Percentiles rank a stretch among this genome's conserved stretches.
These are phyloP conservation scores for Drosophila littoralis DNA, from an alignment of 1,140 invertebrate genomes.

Conservation along the genomic window DNA sequence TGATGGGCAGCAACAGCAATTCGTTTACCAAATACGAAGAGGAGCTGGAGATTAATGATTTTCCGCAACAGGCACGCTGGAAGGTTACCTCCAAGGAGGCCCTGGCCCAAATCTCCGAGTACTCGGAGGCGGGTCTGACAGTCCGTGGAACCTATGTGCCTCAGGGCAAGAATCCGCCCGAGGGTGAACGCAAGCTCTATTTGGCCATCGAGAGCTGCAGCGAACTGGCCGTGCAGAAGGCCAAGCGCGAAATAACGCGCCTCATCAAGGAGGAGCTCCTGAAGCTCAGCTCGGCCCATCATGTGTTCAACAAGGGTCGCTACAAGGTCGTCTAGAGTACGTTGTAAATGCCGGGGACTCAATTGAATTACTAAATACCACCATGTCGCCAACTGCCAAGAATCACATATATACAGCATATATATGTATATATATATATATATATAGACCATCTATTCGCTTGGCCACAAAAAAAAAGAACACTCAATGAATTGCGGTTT, in stretches of 20 bases:
- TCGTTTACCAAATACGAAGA: constrained; percentile 98
- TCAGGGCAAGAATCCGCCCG: constrained; percentile 94
- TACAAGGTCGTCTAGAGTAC: constrained; percentile 95
- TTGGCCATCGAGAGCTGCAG: constrained; percentile 99
- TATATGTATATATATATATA: background rate
- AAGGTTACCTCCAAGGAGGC: constrained; percentile 99
- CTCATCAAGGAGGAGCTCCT: constrained; percentile 99
- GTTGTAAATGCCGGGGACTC: too few relatives aligned
- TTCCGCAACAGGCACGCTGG: constrained; percentile 99
- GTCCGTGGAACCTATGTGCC: constrained; percentile 98
- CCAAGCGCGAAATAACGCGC: constrained; percentile 98
- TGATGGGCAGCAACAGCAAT: constrained; percentile 88
- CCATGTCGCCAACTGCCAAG: too few relatives aligned
- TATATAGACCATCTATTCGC: background rate
- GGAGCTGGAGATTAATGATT: constrained; percentile 99
- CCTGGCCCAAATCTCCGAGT: constrained; percentile 98
- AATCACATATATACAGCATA: too few relatives aligned
- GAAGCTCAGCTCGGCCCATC: constrained; percentile 94
- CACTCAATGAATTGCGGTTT: constrained; percentile 2
- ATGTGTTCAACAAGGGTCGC: constrained; percentile 94
- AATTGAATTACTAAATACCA: constrained; percentile 1
- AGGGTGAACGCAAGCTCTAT: constrained; percentile 98
- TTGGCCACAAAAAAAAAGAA: background rate
- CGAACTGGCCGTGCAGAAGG: constrained; percentile 98
- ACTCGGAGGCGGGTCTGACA: constrained; percentile 99